Base-by-base conservation (phyloP, 2,797 vertebrate genomes). In the Chanos chanos region DNA sequence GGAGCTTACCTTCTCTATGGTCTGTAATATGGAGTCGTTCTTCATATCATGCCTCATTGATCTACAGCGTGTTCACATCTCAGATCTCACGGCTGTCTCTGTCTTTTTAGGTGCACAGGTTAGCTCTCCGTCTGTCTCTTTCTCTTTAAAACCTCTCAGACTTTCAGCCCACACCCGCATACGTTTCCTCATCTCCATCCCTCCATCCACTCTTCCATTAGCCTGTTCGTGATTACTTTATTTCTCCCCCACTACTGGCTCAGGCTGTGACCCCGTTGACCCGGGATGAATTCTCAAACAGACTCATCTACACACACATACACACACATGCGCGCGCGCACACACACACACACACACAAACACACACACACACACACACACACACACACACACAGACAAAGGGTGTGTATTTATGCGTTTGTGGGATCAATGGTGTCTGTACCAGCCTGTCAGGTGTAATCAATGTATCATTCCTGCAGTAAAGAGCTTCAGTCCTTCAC, bases 391-490 rank as follows among this genome's bases (percentile, higher is more conserved):
- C 30, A 51, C 27, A 27, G 18, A 49, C 59, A 61, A 19, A 37
- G 22, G 52, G 19, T 57, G 44, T n/a, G n/a, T n/a, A n/a, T n/a
- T n/a, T n/a, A n/a, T n/a, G n/a, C n/a, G n/a, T n/a, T n/a, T n/a
- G n/a, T 16, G 40, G 59, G 80, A 95, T 92, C 91, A 90, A 95
- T 94, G 79, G 85, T 85, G 59, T 83, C 88, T 86, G 89, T 87
- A 89, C 88, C 89, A 84, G 81, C 85, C 85, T 91, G 93, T 92
- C 92, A 92, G 84, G 79, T 73, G 21, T 69, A 87, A 94, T 97
- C 95, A 91, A 97, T 96, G 94, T 77, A 85, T 93, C 92, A 94
- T 92, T 92, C 91, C 89, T 92, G 92, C 89, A 89, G 89, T 92
- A 92, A 88, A 85, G 81, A 92, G 86, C 87, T 80, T 64, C 71